Conservation (phyloP, 2,113 vertebrate species). For the Sylvicapra grimmia region DNA sequence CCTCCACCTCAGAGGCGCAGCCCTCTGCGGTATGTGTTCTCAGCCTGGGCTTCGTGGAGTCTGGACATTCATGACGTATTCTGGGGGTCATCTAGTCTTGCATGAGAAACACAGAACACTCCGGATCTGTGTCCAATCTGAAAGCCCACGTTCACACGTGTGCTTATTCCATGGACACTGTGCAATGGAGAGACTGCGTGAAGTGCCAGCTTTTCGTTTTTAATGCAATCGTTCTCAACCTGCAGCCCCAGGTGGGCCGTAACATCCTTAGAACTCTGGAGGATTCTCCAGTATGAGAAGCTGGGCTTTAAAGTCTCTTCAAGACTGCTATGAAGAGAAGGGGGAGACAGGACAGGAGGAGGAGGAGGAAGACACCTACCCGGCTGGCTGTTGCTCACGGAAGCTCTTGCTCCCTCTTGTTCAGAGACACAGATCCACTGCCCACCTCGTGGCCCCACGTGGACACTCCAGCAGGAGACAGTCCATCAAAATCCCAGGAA, state of each 20-base stretch:
- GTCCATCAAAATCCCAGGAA: neutral
- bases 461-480: neutral
- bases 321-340: neutral
- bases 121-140: neutral
- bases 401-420: neutral
- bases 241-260: no score
- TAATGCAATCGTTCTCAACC: neutral
- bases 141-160: neutral
- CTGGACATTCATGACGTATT: accelerated
- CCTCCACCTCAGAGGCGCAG: neutral
- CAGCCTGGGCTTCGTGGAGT: neutral
- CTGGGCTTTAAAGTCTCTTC: neutral
- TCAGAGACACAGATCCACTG: neutral
- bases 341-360: neutral
- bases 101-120: neutral
- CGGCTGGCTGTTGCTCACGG: neutral
- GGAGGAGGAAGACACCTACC: neutral
- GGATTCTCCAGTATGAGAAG: neutral
- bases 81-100: neutral
- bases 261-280: neutral
- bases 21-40: neutral
- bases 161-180: neutral
- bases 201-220: neutral
- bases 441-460: neutral
- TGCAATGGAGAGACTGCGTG: accelerated